phyloP scores from a whole-genome alignment of 2,888 invertebrate genomes.

The Himalopsyche anomala region DNA sequence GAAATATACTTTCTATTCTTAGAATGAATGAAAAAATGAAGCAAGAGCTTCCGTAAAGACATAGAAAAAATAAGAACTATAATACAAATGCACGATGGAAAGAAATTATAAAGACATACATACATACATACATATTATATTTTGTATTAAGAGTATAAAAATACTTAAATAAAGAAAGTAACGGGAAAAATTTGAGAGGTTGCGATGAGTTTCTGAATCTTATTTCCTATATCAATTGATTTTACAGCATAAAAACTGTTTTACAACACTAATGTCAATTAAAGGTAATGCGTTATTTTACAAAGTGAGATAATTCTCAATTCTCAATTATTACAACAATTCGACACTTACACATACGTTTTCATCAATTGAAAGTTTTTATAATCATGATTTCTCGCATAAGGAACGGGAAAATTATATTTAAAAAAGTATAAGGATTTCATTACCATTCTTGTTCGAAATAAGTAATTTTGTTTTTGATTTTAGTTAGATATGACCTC shows the following conservation, averaged over 20 bases:
- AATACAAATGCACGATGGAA: slow-evolving; percentile 43
- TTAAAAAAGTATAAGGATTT: neutral
- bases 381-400: slow-evolving; percentile 19
- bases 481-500: neutral
- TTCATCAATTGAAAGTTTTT: slow-evolving; percentile 10
- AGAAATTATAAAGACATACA: neutral
- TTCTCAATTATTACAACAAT: slow-evolving; percentile 31
- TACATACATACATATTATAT: slow-evolving; percentile 1
- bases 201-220: slow-evolving; percentile 40
- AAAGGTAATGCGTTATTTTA: slow-evolving; percentile 37
- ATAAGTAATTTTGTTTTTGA: no score
- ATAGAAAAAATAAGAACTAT: slow-evolving; percentile 39
- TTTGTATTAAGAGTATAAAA: slow-evolving; percentile 39
- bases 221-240: slow-evolving; percentile 31
- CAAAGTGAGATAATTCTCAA: slow-evolving; percentile 34
- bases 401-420: neutral
- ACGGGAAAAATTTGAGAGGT: slow-evolving; percentile 18
- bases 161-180: slow-evolving; percentile 22
- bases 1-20: slow-evolving; percentile 31
- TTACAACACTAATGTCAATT: slow-evolving; percentile 37
- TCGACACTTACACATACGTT: slow-evolving; percentile 36
- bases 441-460: no score
- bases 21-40: slow-evolving; percentile 40
- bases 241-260: slow-evolving; percentile 29
- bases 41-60: slow-evolving; percentile 27